Evolutionary conservation across 37 sponge, comb jelly and placozoan genomes (phyloP), one percentile per base, ranked within the genome.

Genomic region (Chondrosia reniformis): DNA sequence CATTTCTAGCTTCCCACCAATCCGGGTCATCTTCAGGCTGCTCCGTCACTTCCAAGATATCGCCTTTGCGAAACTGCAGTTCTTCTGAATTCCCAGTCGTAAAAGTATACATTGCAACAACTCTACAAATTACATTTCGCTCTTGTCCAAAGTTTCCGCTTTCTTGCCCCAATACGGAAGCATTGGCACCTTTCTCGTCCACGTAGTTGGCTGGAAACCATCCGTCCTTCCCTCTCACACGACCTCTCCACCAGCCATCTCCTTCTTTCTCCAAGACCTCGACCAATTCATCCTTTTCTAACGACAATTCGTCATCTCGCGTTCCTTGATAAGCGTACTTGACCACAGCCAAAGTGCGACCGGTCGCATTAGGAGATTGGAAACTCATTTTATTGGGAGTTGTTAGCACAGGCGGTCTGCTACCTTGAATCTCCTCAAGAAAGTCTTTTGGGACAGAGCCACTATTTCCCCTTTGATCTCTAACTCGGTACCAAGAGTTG

Each of bases 141-240:
- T 84, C 75, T 8, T 30, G 27, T 5, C 2, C 61, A 21, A 10
- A 10, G 37, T 27, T 7, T 5, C 77, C 63, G 24, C 55, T 32
- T 24, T 37, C 62, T 13, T n/a, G 5, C 61, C 71, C 56, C 0
- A 71, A 34, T 4, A 78, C 24, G 55, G 78, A 71, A 36, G 72
- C 22, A 8, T 46, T 44, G 12, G 77, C 22, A n/a, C 42, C 85
- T 33, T 49, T 39, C 62, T 96, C 97, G 44, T 90, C 94, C 17
- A 96, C 97, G 69, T 92, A 96, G 66, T 96, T 96, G 71, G 87
- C 89, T 27, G 97, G 97, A 77, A 96, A 96, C 90, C 94, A 96
- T 7, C 97, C 97, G 15, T 83, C 85, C 31, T 46, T 37, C 30
- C 81, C 79, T 0, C 84, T 90, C 42, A 75, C 66, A 37, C 88